Base-by-base conservation (phyloP, 2,888 invertebrate genomes). In the Spisula subtruncata region DNA sequence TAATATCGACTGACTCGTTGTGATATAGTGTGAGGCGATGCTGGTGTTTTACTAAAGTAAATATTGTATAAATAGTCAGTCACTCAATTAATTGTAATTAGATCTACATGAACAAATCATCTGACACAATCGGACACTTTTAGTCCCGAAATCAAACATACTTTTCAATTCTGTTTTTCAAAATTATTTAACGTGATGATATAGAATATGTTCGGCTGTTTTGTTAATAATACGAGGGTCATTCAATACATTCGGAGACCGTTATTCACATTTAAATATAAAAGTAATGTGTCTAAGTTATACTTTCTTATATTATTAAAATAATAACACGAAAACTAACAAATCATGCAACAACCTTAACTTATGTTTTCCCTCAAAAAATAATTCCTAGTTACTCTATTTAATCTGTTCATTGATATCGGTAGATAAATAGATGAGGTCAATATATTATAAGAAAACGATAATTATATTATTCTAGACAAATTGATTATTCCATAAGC, bases 1-100 rank as follows among this genome's bases (percentile, higher is more conserved):
- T n/a, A 60, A n/a, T 6, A 16, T n/a, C 6, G n/a, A 20, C 1
- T n/a, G 0, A 60, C n/a, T n/a, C n/a, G n/a, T n/a, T n/a, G 60
- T 20, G n/a, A 60, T 60, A 60, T n/a, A n/a, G 60, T 1, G n/a
- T n/a, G n/a, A n/a, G n/a, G 60, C n/a, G n/a, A 60, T 60, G 8
- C n/a, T 60, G n/a, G 60, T 60, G 60, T 20, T 60, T 60, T 60
- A 60, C 60, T n/a, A 60, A n/a, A 8, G 60, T n/a, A 60, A 60
- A 60, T 20, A 60, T 20, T 60, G 18, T 20, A 10, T 71, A n/a
- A 71, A 32, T 71, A 71, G 71, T 32, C 29, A 32, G 71, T 71
- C 71, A 71, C 71, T 32, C 29, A 32, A 71, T 29, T 29, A 71
- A 16, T 71, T 29, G 12, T 18, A 71, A 10, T 71, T 32, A 5